A percentile compares a stretch with the other conserved stretches of the same genome.
Conservation (phyloP, 1,140 invertebrate genomes). For the Gryon sp. region DNA sequence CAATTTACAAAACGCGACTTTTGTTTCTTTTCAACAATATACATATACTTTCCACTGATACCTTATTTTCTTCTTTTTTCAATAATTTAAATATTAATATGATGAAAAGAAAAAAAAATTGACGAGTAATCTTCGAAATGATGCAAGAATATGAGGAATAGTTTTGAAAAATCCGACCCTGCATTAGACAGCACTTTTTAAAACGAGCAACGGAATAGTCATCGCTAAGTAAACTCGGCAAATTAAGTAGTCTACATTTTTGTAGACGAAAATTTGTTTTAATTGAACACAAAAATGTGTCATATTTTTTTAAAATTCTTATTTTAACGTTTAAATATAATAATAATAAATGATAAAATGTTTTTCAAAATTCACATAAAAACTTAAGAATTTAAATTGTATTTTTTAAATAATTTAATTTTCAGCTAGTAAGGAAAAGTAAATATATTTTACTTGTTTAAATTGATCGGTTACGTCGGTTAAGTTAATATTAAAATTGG, state of each 20-base stretch:
- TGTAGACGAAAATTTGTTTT: constrained; percentile 27
- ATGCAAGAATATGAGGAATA: constrained; percentile 45
- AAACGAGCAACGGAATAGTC: constrained; percentile 45
- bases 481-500: constrained; percentile 25
- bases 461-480: background rate
- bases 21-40: constrained; percentile 13
- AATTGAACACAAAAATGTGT: background rate
- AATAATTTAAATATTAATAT: constrained; percentile 23
- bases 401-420: too few species aligned
- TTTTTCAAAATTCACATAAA: too few species aligned
- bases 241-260: constrained; percentile 41
- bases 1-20: constrained; percentile 26
- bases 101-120: constrained; percentile 36
- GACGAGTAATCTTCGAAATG: constrained; percentile 51
- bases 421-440: too few species aligned
- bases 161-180: constrained; percentile 44
- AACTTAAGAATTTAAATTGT: too few species aligned
- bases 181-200: constrained; percentile 58
- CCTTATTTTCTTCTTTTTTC: constrained; percentile 19
- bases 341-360: too few species aligned
- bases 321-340: too few species aligned
- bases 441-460: background rate
- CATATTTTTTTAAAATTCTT: too few species aligned
- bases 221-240: constrained; percentile 54
- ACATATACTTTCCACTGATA: constrained; percentile 12